Base-by-base conservation (phyloP, 2,888 invertebrate species). In the Chrysotoxum bicinctum region DNA sequence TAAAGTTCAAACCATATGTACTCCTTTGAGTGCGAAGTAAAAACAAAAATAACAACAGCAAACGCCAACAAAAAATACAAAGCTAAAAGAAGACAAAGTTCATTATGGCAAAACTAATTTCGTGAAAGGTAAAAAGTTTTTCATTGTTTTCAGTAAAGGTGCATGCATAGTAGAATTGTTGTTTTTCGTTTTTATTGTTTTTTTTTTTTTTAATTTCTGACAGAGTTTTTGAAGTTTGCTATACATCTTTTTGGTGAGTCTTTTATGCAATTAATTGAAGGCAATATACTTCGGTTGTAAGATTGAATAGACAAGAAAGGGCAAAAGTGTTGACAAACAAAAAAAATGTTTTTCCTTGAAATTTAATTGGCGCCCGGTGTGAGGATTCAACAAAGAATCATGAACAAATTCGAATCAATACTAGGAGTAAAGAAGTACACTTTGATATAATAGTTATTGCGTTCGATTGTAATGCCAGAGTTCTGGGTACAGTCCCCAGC, bases 71-170 rank as follows among this genome's bases (percentile, higher is more conserved):
- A 14, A 3, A 37, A 4, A 14, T 12, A 35, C 30, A 54, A 54
- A 54, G 54, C 32, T 32, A 54, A 54, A 56, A 35, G 56, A 35
- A 56, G 35, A 56, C 56, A 56, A 56, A 56, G 21, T 56, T 56
- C 56, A 56, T 35, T 56, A 21, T 35, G 21, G 19, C 12, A 56
- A 35, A 35, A 16, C 32, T 32, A 19, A 56, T 16, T 56, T 12
- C 7, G 12, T 2, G 12, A 19, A 56, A 35, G 14, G 35, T 32
- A 56, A 8, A 56, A 35, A 56, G 35, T 56, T 56, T n/a, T 30
- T 56, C 16, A 5, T 35, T 32, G 10, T 56, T 56, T 56, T 37
- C 21, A 58, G 1, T 8, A 4, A 37, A 58, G 37, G 21, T 21
- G 10, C 54, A 54, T 54, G 16, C 16, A 54, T 8, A 48, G 16